Percentiles rank a stretch among this genome's conserved stretches.
These are phyloP conservation scores for Pogonognathellus flavescens DNA, from an alignment of 1,140 invertebrate species.

Conservation along the genomic window DNA sequence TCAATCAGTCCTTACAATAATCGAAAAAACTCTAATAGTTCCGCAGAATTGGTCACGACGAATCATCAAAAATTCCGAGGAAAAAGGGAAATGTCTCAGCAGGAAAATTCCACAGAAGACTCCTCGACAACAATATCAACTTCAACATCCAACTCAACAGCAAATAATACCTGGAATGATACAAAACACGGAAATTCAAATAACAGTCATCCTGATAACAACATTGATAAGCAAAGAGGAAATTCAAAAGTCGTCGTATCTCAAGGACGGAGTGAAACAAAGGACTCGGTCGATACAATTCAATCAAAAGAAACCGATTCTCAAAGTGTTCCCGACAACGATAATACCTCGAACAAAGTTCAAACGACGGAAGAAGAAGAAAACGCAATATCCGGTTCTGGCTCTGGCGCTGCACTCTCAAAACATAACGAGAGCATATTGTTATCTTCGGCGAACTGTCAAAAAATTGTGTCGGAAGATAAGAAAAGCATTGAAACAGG, in stretches of 20 bases:
- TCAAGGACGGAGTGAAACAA: neutral
- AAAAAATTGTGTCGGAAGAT: neutral
- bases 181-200: neutral
- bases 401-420: neutral
- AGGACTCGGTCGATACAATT: neutral
- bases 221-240: conserved; percentile 7
- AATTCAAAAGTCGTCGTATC: neutral
- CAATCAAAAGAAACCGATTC: neutral
- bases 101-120: conserved; percentile 6
- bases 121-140: neutral
- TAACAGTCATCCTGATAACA: neutral
- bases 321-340: neutral
- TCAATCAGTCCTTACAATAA: neutral
- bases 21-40: conserved; percentile 23
- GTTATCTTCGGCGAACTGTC: neutral
- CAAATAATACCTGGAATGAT: conserved; percentile 33
- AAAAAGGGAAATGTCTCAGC: neutral
- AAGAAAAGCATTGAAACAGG: neutral
- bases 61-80: neutral
- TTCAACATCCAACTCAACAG: neutral
- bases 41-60: neutral
- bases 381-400: neutral
- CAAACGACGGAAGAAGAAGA: neutral
- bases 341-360: neutral
- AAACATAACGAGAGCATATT: neutral